phyloP scores from a whole-genome alignment of 2,888 invertebrate species.

The Trilocha varians region DNA sequence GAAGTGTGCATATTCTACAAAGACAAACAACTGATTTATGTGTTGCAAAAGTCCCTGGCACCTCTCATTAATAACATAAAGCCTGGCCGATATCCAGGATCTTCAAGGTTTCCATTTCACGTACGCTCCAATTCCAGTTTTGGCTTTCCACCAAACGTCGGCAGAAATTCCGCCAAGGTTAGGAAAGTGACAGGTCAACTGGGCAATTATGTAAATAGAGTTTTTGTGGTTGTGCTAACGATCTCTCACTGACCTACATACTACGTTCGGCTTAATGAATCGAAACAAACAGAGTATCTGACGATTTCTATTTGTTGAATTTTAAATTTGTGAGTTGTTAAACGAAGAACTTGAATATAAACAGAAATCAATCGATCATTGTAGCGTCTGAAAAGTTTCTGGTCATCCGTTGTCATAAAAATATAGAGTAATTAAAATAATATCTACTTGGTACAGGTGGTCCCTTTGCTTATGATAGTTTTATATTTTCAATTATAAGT shows the following conservation, averaged over 20 bases:
- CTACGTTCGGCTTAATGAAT: conserved; percentile 1
- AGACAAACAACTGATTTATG: background rate
- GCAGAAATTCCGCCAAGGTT: conserved; percentile 27
- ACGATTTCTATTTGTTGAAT: too few relatives aligned
- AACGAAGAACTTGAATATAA: too few relatives aligned
- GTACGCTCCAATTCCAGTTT: conserved; percentile 15
- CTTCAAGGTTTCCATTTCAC: conserved; percentile 22
- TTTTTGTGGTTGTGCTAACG: conserved; percentile 10
- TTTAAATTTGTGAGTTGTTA: too few relatives aligned
- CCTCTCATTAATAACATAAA: conserved; percentile 10
- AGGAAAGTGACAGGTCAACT: conserved; percentile 23
- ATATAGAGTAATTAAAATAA: too few relatives aligned
- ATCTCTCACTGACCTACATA: conserved; percentile 7
- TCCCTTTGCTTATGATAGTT: too few relatives aligned
- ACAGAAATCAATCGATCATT: too few relatives aligned
- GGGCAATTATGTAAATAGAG: conserved; percentile 17
- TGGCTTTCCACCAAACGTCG: conserved; percentile 26
- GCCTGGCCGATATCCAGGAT: conserved; percentile 30
- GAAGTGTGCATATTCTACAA: too few relatives aligned
- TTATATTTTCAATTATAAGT: too few relatives aligned
- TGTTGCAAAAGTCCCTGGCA: background rate
- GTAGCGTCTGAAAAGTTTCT: too few relatives aligned
- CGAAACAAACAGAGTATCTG: too few relatives aligned
- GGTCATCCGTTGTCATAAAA: too few relatives aligned
- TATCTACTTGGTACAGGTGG: too few relatives aligned